A percentile compares a stretch with the other conserved stretches of the same genome.
phyloP scores from a whole-genome alignment of 2,113 vertebrate species.

The Odobenus rosmarus region DNA sequence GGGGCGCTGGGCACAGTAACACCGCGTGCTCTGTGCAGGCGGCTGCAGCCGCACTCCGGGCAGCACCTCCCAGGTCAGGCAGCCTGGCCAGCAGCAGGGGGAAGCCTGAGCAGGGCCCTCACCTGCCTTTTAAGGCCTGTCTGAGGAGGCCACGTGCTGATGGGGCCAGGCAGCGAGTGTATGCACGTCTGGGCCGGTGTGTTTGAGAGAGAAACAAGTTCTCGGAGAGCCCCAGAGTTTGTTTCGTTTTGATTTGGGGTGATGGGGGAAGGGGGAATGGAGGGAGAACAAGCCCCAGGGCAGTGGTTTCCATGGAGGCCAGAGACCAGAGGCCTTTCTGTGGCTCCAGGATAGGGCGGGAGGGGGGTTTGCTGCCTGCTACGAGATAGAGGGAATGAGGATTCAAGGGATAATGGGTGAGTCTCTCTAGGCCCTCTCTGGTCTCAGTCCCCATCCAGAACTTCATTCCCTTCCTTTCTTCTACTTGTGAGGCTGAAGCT shows the following conservation, averaged over 20 bases:
- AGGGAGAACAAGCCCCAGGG: neutral
- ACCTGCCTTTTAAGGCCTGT: neutral
- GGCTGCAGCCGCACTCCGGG: neutral
- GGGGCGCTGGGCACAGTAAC: no score
- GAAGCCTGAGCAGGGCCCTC: neutral
- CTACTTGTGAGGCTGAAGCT: neutral
- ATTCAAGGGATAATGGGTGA: neutral
- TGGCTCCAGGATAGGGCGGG: neutral
- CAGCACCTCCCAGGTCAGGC: neutral
- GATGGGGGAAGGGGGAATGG: neutral
- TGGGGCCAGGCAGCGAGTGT: neutral
- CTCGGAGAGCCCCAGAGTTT: slow-evolving; percentile 13
- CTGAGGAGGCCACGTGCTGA: neutral
- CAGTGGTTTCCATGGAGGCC: neutral
- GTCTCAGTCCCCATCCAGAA: slow-evolving; percentile 16
- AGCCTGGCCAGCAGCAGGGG: neutral
- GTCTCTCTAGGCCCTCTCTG: neutral
- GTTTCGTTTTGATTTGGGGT: neutral
- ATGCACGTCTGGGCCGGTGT: neutral
- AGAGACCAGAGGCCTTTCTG: neutral
- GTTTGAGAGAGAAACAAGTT: neutral
- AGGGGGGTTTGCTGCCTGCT: neutral
- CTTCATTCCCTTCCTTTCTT: slow-evolving; percentile 19
- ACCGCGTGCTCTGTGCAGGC: neutral
- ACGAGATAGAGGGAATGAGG: neutral